Conservation (phyloP, 2,888 invertebrate genomes). For the Mycalesis mineus region DNA sequence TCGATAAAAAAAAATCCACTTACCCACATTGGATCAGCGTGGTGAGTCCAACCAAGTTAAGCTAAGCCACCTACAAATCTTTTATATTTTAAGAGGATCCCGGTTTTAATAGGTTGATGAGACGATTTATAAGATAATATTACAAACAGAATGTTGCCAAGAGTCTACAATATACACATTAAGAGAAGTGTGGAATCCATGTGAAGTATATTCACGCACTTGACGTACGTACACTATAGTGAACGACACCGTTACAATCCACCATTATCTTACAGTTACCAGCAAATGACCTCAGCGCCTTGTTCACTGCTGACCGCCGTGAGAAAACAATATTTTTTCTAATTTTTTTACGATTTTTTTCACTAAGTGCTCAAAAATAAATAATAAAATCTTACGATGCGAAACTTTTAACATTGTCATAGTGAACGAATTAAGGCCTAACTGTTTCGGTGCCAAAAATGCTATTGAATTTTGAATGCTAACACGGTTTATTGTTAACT, state of each 20-base stretch:
- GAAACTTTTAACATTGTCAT: background rate
- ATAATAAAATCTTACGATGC: background rate
- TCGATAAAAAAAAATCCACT: no score
- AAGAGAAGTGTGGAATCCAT: background rate
- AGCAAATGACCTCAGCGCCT: slow-evolving; percentile 20
- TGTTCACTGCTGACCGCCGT: slow-evolving; percentile 9
- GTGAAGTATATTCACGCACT: background rate
- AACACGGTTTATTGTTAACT: background rate
- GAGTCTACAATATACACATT: background rate
- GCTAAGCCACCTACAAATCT: no score
- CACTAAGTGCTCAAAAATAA: background rate
- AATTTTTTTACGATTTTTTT: background rate
- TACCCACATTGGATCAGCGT: no score
- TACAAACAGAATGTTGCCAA: no score
- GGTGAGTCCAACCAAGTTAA: no score
- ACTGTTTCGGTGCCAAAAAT: background rate
- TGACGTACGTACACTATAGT: slow-evolving; percentile 5
- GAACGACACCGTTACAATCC: slow-evolving; percentile 20
- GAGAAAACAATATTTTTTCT: background rate
- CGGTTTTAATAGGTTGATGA: no score
- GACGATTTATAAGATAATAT: no score
- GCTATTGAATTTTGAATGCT: no score
- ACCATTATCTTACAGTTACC: slow-evolving; percentile 27
- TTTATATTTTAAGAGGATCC: no score
- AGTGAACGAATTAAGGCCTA: slow-evolving; percentile 3